Conservation (phyloP, 2,113 vertebrate species). For the Brachionichthys hirsutus region DNA sequence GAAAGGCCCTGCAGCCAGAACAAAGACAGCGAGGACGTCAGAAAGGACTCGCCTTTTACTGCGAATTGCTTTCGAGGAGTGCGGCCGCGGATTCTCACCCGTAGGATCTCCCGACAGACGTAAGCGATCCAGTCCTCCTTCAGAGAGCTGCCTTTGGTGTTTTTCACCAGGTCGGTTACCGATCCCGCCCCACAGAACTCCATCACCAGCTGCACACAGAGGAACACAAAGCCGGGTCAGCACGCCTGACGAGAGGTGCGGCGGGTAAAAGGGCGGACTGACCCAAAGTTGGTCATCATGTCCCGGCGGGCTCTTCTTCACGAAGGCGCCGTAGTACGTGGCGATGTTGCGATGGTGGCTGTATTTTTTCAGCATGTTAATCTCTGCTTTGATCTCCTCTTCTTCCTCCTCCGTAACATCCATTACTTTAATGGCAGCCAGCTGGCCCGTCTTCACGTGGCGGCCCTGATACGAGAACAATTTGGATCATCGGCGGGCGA, state of each 20-base stretch:
- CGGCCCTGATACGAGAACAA: conserved; percentile 77
- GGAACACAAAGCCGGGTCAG: conserved; percentile 6
- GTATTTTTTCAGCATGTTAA: conserved; percentile 96
- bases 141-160: conserved; percentile 89
- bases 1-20: conserved; percentile 83
- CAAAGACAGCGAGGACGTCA: conserved; percentile 12
- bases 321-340: conserved; percentile 92
- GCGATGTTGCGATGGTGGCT: conserved; percentile 94
- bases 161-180: conserved; percentile 91
- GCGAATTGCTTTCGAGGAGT: background rate
- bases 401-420: conserved; percentile 94
- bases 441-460: conserved; percentile 91
- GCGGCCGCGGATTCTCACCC: conserved; percentile 71
- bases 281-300: conserved; percentile 94
- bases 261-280: conserved; percentile 29
- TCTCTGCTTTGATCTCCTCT: conserved; percentile 94
- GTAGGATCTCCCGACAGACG: conserved; percentile 90
- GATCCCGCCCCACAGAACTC: conserved; percentile 93
- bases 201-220: conserved; percentile 84
- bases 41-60: background rate
- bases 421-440: conserved; percentile 96
- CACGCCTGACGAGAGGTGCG: background rate
- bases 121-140: conserved; percentile 94
- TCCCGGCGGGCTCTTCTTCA: conserved; percentile 94
- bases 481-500: background rate